Evolutionary conservation across 2,888 invertebrate genomes (phyloP).

Genomic region (Lithophane leautieri): DNA sequence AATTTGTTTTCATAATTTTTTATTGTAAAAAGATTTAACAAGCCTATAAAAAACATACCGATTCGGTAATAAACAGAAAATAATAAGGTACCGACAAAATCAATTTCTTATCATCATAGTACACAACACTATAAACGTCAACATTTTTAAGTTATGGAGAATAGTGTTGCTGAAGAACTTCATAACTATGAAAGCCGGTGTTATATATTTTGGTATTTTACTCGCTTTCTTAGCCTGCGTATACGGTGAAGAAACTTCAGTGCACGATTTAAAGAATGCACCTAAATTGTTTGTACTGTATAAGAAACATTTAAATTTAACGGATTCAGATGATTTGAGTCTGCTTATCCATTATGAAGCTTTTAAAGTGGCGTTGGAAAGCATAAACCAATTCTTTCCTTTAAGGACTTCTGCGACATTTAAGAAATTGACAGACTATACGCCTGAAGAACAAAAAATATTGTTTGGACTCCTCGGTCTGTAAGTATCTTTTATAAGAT

Average conservation of each 20-base stretch:
- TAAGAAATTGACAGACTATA: constrained; percentile 28
- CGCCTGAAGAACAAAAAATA: neutral
- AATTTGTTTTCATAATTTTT: too few species aligned
- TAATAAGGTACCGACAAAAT: constrained; percentile 13
- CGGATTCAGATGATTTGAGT: constrained; percentile 8
- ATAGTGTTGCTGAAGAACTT: neutral
- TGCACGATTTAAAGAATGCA: constrained; percentile 20
- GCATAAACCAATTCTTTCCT: constrained; percentile 18
- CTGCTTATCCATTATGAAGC: constrained; percentile 40
- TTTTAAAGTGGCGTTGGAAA: constrained; percentile 11
- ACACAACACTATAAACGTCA: constrained; percentile 12
- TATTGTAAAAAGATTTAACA: neutral
- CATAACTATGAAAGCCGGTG: constrained; percentile 11
- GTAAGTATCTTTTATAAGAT: constrained; percentile 19
- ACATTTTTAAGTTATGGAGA: neutral
- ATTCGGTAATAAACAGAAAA: neutral
- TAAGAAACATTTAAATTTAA: constrained; percentile 34
- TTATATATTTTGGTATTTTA: constrained; percentile 21
- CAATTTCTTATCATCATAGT: constrained; percentile 8
- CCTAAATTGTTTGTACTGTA: constrained; percentile 38
- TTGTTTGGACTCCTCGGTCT: neutral
- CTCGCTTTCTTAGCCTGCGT: constrained; percentile 6
- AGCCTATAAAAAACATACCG: neutral
- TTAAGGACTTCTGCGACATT: neutral
- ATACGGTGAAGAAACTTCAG: neutral